Base-by-base conservation (phyloP, 2,797 vertebrate genomes). In the Darevskia mixta region DNA sequence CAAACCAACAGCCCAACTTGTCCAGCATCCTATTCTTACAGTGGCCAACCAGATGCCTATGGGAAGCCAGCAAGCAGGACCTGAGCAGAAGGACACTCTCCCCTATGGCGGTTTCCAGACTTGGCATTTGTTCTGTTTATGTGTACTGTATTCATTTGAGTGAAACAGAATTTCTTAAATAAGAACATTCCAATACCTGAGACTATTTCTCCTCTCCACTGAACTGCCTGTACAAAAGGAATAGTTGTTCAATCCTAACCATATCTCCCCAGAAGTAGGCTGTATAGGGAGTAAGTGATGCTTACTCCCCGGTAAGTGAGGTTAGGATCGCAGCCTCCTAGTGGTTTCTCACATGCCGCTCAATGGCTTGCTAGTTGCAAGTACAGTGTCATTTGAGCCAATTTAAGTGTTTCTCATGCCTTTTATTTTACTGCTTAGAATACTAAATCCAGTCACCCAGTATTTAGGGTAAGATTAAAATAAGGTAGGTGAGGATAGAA, bases 391-490 rank as follows among this genome's bases (percentile, higher is more conserved):
- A 45, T 87, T 43, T 43, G 27, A 80, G 32, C 75, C 25, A 78
- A 61, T 73, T 29, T 18, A 73, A 25, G 17, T 23, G 23, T 81
- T 90, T 58, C 61, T 88, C 27, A 20, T 29, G 61, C 9, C 66
- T 88, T 49, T 91, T 92, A 89, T 88, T 90, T 90, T 79, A 84
- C 41, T 81, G 43, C 13, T 15, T 69, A 17, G 75, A 66, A 35
- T 89, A 61, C 71, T 91, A 90, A 90, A 27, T 5, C 76, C 81
- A 90, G 82, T 89, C 18, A 86, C 10, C 35, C 20, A 41, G 41
- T 38, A 76, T 43, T 89, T 73, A 85, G 32, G 43, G 25, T 35
- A 49, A 85, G 78, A 85, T 38, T 73, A 89, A 89, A 85, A 85
- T 75, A 66, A 38, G n/a, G 45, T 43, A 80, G 83, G 41, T 29